Evolutionary conservation across 2,113 vertebrate genomes (phyloP).

Genomic region (Lagopus leucura): DNA sequence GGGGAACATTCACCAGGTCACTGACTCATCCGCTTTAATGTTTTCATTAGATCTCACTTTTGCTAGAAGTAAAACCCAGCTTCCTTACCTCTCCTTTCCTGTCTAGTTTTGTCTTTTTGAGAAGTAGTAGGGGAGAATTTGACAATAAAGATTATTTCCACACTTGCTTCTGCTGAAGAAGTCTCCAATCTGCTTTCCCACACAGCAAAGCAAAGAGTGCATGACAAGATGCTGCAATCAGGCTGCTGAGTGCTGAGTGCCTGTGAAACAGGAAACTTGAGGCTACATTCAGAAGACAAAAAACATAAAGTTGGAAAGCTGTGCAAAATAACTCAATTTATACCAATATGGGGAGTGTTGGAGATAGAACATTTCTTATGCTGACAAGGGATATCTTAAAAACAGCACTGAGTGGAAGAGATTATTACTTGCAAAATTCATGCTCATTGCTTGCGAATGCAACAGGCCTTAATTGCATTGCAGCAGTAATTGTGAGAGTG

Average conservation of each 20-base stretch:
- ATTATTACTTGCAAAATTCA: not conserved
- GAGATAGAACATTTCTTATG: not conserved
- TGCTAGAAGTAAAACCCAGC: not conserved
- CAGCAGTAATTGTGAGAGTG: fast-evolving
- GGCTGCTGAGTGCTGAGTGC: not conserved
- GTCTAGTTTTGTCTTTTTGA: not conserved
- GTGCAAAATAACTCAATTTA: not conserved
- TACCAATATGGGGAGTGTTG: not conserved
- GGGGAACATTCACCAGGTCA: not conserved
- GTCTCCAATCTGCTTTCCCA: slow-evolving; percentile 37
- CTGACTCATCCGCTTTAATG: not conserved
- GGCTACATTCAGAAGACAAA: slow-evolving; percentile 8
- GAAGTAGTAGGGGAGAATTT: not conserved
- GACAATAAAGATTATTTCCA: slow-evolving; percentile 21
- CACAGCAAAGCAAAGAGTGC: not conserved
- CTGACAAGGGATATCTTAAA: not conserved
- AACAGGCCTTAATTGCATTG: not conserved
- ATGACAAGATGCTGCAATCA: not conserved
- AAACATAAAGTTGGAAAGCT: not conserved
- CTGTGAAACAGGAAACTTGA: slow-evolving; percentile 53
- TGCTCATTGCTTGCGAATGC: not conserved
- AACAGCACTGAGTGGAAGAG: not conserved
- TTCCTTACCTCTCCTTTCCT: slow-evolving; percentile 22
- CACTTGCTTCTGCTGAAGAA: not conserved
- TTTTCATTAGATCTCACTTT: not conserved